phyloP scores from a whole-genome alignment of 2,113 vertebrate species.

The Spilogale gracilis region DNA sequence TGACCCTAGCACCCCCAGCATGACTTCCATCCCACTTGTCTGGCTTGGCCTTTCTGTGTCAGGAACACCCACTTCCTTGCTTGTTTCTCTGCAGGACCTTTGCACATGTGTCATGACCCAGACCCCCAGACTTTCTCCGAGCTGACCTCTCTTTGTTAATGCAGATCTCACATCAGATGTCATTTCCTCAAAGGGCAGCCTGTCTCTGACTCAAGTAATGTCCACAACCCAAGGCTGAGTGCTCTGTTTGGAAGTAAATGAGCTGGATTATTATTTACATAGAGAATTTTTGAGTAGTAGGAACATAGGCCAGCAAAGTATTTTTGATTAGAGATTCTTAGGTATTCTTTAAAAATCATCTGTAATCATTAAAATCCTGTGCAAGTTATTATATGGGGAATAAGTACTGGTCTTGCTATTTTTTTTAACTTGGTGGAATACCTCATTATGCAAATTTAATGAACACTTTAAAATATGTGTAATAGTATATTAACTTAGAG shows the following conservation, averaged over 20 bases:
- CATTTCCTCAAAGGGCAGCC: neutral
- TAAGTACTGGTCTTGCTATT: slow-evolving; percentile 25
- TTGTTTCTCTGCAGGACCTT: neutral
- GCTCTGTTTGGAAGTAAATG: neutral
- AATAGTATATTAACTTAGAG: neutral
- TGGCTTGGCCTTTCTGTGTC: neutral
- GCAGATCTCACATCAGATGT: neutral
- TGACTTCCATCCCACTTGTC: neutral
- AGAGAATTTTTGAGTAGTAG: neutral
- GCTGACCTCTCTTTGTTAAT: neutral
- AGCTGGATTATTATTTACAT: neutral
- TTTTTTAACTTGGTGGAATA: slow-evolving; percentile 33
- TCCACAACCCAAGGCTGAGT: neutral
- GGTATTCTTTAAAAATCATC: slow-evolving; percentile 31
- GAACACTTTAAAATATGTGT: neutral
- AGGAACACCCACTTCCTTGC: neutral
- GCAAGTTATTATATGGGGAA: neutral
- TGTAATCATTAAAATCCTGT: neutral
- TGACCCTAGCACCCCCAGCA: too few relatives aligned
- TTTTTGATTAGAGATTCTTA: slow-evolving; percentile 45
- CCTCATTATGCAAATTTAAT: slow-evolving; percentile 49
- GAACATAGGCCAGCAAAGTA: neutral
- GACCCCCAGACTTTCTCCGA: neutral
- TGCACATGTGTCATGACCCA: neutral
- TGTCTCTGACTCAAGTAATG: neutral